These are phyloP conservation scores for Tetragonula clypearis DNA, from an alignment of 1,140 invertebrate genomes.

Conservation along the genomic window DNA sequence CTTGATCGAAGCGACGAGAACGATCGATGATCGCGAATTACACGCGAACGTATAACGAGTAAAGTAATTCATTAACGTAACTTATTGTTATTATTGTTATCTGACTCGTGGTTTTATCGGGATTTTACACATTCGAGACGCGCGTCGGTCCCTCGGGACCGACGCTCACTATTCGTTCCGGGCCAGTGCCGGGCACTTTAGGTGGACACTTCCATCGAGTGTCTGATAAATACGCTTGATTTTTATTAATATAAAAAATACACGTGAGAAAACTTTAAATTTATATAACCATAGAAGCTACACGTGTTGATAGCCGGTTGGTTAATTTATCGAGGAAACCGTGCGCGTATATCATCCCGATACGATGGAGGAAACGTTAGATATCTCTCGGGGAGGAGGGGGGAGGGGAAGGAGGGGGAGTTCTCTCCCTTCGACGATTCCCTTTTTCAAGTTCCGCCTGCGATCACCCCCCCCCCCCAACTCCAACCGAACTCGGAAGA, in stretches of 20 bases:
- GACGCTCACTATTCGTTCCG: no score
- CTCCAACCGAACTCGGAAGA: not conserved
- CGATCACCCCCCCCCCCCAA: not conserved
- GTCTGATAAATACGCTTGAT: no score
- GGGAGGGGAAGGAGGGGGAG: no score
- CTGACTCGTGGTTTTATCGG: not conserved
- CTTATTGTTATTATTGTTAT: conserved; percentile 37
- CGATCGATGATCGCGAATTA: not conserved
- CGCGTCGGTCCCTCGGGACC: no score
- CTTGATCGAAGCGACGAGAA: not conserved
- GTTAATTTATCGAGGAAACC: conserved; percentile 30
- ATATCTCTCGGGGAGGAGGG: not conserved
- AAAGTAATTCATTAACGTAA: not conserved
- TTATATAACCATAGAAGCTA: no score
- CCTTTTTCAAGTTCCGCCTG: not conserved
- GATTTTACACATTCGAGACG: not conserved
- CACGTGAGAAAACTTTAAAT: no score
- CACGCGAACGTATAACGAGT: not conserved
- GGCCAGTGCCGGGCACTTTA: no score
- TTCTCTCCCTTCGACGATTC: not conserved
- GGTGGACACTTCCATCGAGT: no score
- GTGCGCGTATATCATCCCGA: conserved; percentile 7
- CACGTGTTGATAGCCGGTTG: not conserved
- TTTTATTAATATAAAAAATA: no score
- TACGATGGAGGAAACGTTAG: not conserved